Percentiles rank a stretch among this genome's conserved stretches.
Evolutionary conservation across 2,113 vertebrate genomes (phyloP).

Genomic region (Cololabis saira): DNA sequence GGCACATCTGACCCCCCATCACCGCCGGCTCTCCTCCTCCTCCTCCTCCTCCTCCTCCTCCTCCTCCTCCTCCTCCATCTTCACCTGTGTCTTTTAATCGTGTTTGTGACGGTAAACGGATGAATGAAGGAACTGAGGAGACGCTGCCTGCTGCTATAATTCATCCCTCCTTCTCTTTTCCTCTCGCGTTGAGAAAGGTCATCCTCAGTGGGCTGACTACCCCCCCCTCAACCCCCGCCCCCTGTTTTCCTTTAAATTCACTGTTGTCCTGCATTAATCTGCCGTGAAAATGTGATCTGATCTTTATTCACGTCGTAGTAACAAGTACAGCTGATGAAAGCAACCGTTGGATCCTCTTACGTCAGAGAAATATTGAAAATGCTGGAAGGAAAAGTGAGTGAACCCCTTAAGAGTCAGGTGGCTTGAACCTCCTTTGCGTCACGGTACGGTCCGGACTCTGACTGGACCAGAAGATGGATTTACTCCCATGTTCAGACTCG

Average conservation of each 20-base stretch:
- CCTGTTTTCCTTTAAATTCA: not conserved
- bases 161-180: slow-evolving; percentile 22
- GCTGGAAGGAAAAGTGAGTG: too few species aligned
- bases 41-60: not conserved
- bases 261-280: too few species aligned
- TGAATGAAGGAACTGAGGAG: slow-evolving; percentile 1
- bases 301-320: too few species aligned
- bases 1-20: slow-evolving; percentile 55
- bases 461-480: too few species aligned
- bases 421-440: too few species aligned
- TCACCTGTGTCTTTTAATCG: not conserved
- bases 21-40: not conserved
- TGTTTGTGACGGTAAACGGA: slow-evolving; percentile 22
- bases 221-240: not conserved
- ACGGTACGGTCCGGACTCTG: too few species aligned
- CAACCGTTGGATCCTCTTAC: too few species aligned
- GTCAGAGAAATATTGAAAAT: too few species aligned
- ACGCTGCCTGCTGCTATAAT: slow-evolving; percentile 25
- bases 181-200: not conserved
- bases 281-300: too few species aligned
- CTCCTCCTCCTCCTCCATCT: slow-evolving; percentile 6
- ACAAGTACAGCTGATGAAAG: too few species aligned
- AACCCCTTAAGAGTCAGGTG: too few species aligned
- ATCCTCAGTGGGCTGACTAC: not conserved
- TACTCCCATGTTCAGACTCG: too few species aligned